Evolutionary conservation across 1,140 invertebrate species (phyloP).

Genomic region (Sinonovacula constricta): DNA sequence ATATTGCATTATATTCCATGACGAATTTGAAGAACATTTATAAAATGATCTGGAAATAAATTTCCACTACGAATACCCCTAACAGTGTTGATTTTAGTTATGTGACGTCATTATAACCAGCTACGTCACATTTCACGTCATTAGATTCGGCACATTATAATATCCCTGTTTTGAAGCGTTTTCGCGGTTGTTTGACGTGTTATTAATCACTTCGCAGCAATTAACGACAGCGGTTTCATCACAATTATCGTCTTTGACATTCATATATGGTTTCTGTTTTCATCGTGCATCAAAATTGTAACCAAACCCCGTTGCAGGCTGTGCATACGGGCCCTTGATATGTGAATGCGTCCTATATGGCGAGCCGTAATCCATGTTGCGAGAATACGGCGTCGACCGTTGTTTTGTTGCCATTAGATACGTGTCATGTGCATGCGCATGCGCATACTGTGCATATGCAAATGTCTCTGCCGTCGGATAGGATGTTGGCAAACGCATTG

Average conservation of each 20-base stretch:
- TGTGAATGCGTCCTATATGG: conserved; percentile 54
- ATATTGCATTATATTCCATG: no score
- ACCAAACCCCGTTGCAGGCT: conserved; percentile 56
- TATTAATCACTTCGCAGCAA: background rate
- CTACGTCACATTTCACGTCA: no score
- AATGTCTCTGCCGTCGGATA: conserved; percentile 54
- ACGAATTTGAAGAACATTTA: no score
- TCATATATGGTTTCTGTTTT: no score
- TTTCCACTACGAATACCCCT: no score
- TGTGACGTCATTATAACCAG: no score
- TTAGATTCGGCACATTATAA: no score
- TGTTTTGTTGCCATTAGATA: conserved; percentile 62
- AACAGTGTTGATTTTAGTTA: no score
- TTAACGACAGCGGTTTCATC: background rate
- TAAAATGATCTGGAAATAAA: no score
- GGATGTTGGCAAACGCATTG: conserved; percentile 52
- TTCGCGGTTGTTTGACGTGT: background rate
- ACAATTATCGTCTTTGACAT: no score
- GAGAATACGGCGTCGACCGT: conserved; percentile 56
- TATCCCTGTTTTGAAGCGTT: no score
- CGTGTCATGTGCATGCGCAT: no score
- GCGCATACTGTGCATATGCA: conserved; percentile 57
- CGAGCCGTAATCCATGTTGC: conserved; percentile 56
- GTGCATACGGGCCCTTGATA: conserved; percentile 54
- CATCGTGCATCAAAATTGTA: conserved; percentile 53